Conservation (phyloP, 2,113 vertebrate genomes). For the Triplophysa tibetana region DNA sequence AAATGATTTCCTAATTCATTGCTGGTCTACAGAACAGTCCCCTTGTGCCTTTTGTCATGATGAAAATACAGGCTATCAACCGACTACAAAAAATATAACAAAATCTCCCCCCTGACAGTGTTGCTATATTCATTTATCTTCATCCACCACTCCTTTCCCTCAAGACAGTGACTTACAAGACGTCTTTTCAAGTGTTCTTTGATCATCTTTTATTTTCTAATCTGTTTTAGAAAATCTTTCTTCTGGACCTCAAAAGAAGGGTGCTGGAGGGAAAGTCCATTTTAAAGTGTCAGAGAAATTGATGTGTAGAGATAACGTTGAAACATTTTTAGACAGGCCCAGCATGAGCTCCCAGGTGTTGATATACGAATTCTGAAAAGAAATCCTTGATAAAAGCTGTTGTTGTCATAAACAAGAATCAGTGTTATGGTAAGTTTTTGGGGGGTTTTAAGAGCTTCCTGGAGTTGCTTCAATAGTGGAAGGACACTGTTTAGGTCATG, state of each 20-base stretch:
- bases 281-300: neutral
- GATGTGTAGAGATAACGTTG: neutral
- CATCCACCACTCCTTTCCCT: neutral
- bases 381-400: no score
- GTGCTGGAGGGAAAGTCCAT: neutral
- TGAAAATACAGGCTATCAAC: neutral
- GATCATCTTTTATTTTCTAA: neutral
- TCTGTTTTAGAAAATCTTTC: neutral
- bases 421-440: no score
- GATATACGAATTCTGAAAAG: no score
- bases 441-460: no score
- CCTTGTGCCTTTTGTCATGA: neutral
- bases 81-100: conserved; percentile 16
- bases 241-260: neutral
- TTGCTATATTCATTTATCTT: neutral
- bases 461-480: no score
- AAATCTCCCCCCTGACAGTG: neutral
- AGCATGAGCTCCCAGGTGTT: neutral
- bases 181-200: neutral
- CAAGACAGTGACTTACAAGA: neutral
- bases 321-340: neutral
- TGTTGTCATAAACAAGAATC: no score
- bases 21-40: neutral
- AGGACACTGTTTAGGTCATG: no score
- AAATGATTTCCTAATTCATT: conserved; percentile 59